A percentile compares a stretch with the other conserved stretches of the same genome.
Evolutionary conservation across 2,888 invertebrate genomes (phyloP).

Genomic region (Coenonympha glycerion): DNA sequence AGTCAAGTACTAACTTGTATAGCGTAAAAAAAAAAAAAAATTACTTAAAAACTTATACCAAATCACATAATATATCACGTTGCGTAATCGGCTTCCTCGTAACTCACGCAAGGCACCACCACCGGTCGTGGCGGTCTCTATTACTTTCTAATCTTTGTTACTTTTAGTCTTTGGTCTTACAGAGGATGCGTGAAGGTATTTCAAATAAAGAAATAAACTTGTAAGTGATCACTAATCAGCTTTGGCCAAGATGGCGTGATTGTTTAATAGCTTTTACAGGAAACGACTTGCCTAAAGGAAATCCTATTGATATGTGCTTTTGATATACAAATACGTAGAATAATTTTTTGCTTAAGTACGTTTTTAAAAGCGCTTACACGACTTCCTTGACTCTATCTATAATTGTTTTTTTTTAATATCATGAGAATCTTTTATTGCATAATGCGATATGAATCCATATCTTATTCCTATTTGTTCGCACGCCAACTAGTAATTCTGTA

Average conservation of each 20-base stretch:
- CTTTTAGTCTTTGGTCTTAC: neutral
- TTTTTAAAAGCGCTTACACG: too few species aligned
- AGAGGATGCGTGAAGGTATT: conserved; percentile 3
- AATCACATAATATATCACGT: neutral
- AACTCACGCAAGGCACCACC: neutral
- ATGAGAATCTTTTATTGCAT: too few species aligned
- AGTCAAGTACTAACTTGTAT: too few species aligned
- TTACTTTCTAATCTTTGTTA: neutral
- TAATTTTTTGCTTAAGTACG: neutral
- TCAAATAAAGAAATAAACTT: conserved; percentile 4
- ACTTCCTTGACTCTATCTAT: too few species aligned
- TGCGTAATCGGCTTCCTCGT: neutral
- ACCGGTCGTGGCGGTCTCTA: neutral
- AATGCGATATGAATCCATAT: too few species aligned
- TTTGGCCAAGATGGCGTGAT: conserved; percentile 7
- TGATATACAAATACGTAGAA: neutral
- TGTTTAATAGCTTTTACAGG: conserved; percentile 9
- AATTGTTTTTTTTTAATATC: too few species aligned
- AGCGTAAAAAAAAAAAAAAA: too few species aligned
- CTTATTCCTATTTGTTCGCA: too few species aligned
- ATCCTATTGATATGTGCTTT: conserved; percentile 9
- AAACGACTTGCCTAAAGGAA: conserved; percentile 1
- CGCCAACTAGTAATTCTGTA: too few species aligned
- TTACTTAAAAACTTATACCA: neutral
- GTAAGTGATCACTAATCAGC: too few species aligned